These are phyloP conservation scores for Graptemys geographica DNA, from an alignment of 2,797 vertebrate genomes.

Conservation along the genomic window DNA sequence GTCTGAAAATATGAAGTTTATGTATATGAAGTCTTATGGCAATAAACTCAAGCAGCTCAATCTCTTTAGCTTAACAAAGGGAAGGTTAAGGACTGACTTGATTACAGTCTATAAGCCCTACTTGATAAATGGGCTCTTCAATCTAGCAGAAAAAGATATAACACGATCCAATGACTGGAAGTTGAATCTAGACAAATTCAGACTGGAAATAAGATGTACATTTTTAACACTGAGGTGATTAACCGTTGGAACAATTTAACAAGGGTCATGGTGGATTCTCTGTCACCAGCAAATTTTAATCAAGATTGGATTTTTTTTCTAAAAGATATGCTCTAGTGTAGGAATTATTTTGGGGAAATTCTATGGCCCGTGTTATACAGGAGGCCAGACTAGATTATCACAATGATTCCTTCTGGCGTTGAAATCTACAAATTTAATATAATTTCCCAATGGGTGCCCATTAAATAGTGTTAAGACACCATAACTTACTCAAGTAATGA, in stretches of 20 bases:
- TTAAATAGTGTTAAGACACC: neutral
- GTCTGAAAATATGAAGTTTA: neutral
- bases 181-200: neutral
- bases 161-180: neutral
- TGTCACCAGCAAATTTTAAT: neutral
- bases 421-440: neutral
- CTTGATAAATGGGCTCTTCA: neutral
- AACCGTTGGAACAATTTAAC: neutral
- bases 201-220: neutral
- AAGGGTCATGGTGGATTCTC: neutral
- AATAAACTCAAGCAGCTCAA: neutral
- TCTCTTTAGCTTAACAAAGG: neutral
- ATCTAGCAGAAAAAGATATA: neutral
- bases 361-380: neutral
- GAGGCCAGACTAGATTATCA: neutral
- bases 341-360: neutral
- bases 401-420: neutral
- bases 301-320: neutral
- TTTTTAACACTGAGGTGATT: neutral
- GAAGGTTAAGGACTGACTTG: neutral
- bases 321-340: neutral
- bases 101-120: neutral
- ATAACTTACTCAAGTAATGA: neutral
- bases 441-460: neutral
- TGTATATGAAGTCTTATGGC: neutral